Percentiles rank a stretch among this genome's conserved stretches.
Conservation (phyloP, 2,113 vertebrate genomes). For the Pachycephala philippinensis region DNA sequence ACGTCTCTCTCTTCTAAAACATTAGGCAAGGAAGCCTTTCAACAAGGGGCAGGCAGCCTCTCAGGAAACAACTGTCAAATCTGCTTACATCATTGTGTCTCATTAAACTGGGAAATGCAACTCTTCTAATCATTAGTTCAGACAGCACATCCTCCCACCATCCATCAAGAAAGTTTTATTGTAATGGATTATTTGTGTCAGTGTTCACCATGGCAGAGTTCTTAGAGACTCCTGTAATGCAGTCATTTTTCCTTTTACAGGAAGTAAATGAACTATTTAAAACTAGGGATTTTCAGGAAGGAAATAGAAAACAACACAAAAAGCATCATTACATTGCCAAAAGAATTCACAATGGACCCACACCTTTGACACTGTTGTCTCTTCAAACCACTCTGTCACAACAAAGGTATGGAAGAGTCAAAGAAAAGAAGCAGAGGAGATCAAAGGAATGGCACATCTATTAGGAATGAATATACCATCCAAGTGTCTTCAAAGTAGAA, state of each 20-base stretch:
- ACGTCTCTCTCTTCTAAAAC: not conserved
- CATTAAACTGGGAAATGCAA: constrained; percentile 24
- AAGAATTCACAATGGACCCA: not conserved
- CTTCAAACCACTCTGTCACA: not conserved
- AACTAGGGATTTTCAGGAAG: not conserved
- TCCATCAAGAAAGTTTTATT: not conserved
- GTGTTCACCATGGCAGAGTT: not conserved
- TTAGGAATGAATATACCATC: not conserved
- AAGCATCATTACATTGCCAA: not conserved
- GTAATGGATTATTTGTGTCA: not conserved
- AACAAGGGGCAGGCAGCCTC: not conserved
- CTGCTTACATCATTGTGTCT: constrained; percentile 28
- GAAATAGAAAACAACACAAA: not conserved
- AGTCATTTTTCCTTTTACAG: not conserved
- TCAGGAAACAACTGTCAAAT: constrained; percentile 32
- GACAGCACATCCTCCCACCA: not conserved
- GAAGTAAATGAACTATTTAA: not conserved
- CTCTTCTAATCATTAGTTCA: constrained; percentile 38
- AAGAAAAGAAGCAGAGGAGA: not conserved
- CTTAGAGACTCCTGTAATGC: not conserved
- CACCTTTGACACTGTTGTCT: not conserved
- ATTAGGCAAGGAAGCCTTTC: constrained; percentile 16
- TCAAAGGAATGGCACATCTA: not conserved
- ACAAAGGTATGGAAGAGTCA: not conserved
- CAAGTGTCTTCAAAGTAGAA: not conserved